Evolutionary conservation across 2,797 vertebrate species (phyloP).

Genomic region (Pygocentrus nattereri): DNA sequence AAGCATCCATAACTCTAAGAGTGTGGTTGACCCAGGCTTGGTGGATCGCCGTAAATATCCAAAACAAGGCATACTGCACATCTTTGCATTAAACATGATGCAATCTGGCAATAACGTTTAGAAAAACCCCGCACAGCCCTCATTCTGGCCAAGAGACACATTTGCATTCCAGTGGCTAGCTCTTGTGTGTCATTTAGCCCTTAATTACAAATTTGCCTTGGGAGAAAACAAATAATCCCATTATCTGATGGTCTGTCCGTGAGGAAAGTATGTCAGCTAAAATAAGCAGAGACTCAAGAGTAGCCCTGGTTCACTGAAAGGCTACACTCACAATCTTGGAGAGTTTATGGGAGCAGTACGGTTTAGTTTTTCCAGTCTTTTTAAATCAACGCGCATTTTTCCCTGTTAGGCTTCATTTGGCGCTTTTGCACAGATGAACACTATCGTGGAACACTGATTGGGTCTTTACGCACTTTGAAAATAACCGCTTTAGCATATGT

Average conservation of each 20-base stretch:
- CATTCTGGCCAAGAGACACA: constrained; percentile 65
- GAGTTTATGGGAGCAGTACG: constrained; percentile 3
- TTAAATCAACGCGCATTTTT: not conserved
- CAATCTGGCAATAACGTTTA: not conserved
- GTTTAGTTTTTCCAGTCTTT: not conserved
- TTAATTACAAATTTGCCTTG: constrained; percentile 77
- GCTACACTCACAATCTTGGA: constrained; percentile 49
- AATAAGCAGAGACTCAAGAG: constrained; percentile 75
- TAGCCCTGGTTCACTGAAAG: constrained; percentile 71
- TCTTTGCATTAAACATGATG: not conserved
- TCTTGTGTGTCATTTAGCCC: constrained; percentile 74
- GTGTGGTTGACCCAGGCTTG: not conserved
- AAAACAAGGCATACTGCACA: not conserved
- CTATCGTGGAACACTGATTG: too few relatives aligned
- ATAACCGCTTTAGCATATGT: too few relatives aligned
- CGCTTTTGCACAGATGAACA: not conserved
- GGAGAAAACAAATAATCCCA: constrained; percentile 78
- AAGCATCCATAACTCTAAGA: not conserved
- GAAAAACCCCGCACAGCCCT: constrained; percentile 35
- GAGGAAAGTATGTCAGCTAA: constrained; percentile 76
- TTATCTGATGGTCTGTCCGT: constrained; percentile 81
- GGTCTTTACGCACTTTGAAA: too few relatives aligned
- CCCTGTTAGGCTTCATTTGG: not conserved
- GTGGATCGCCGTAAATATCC: not conserved
- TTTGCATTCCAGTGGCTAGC: constrained; percentile 62